Base-by-base conservation (phyloP, 1,140 invertebrate genomes). In the Drosophila lacteicornis region DNA sequence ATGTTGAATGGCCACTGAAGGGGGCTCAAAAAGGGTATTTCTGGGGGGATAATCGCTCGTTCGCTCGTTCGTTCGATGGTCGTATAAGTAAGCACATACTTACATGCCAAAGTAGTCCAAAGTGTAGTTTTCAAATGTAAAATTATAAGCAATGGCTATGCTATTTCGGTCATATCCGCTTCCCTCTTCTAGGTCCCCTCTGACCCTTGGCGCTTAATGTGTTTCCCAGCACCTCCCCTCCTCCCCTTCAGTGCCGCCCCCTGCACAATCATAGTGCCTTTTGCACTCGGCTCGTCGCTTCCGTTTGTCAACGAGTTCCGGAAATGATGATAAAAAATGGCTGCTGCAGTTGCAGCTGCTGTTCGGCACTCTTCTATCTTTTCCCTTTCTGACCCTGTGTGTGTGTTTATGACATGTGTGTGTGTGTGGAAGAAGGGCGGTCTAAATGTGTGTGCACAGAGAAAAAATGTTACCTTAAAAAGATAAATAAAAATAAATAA, bases 301-400 rank as follows among this genome's bases (percentile, higher is more conserved):
- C 81, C 85, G 85, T 88, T 90, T 88, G 85, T 88, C 85, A 88
- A 88, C 85, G 85, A 88, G 85, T 88, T 88, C 80, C 85, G 85
- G 85, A 88, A 88, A 88, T 82, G 85, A 85, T 90, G 85, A 88
- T 90, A 88, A 88, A 88, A 87, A 88, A 90, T 88, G 85, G 80
- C 74, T 84, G 85, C 80, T 82, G 59, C 59, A 65, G 47, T 56
- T 76, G 66, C 79, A 78, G 58, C 74, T 78, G 80, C 77, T 75
- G 45, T 71, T 81, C 67, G 36, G 63, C 49, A 55, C 50, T 79
- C 46, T 51, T 56, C 70, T 65, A 53, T 76, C 51, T 73, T 30
- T 68, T 46, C 30, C 17, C 8, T 51, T 27, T 51, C 70, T 36
- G 38, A 17, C 22, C 15, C 27, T 50, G 42, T 59, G 71, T 68